phyloP scores from a whole-genome alignment of 2,113 vertebrate species.

The Tauraco erythrolophus region DNA sequence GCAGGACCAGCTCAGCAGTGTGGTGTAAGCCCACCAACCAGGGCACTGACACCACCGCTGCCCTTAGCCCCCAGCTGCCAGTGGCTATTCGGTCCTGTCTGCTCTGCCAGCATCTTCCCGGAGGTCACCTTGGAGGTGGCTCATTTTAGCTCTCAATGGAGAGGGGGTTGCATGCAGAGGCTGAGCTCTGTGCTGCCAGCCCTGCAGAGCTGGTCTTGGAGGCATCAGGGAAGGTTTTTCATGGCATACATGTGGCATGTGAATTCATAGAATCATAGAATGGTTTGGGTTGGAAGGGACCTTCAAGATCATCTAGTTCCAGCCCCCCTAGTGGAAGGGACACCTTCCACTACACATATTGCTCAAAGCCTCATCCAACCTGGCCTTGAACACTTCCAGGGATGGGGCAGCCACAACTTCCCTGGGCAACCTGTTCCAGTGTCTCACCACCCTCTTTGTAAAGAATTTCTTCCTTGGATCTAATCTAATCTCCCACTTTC shows the following conservation, averaged over 20 bases:
- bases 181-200: background rate
- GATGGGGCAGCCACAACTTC: no score
- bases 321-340: no score
- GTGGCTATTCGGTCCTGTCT: fast-evolving
- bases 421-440: no score
- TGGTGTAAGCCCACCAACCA: fast-evolving
- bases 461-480: no score
- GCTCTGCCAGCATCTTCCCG: background rate
- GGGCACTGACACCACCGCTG: background rate
- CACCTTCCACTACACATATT: no score
- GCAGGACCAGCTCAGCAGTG: background rate
- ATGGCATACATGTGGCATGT: fast-evolving
- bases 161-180: background rate
- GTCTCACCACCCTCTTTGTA: no score
- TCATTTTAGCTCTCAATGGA: fast-evolving
- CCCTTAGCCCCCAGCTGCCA: fast-evolving
- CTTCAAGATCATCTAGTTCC: no score
- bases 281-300: no score
- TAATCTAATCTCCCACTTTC: no score
- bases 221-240: background rate
- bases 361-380: no score
- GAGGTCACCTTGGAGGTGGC: background rate
- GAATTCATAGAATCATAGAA: no score
- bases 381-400: no score
- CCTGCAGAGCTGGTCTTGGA: fast-evolving